Base-by-base conservation (phyloP, 2,113 vertebrate species). In the Marmota flaviventris region DNA sequence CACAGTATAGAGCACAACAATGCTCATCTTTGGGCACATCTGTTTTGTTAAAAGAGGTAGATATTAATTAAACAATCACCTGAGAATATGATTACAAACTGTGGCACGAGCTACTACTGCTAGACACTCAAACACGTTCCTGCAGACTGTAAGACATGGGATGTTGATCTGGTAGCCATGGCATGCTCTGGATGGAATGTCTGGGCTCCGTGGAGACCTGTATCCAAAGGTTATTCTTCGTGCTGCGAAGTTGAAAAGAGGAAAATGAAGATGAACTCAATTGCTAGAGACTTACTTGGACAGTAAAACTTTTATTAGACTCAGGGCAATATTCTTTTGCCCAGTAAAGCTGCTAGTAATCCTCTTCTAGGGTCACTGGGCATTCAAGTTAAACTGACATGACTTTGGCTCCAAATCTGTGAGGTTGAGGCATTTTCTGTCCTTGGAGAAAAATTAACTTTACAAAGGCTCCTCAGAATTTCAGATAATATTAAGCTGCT, bases 391-490 rank as follows among this genome's bases (percentile, higher is more conserved):
- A 95, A 94, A 92, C 48, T 69, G 86, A 92, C 58, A 56, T 73
- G 76, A 87, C 24, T 96, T 94, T 90, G 86, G n/a, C 53, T 95
- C 39, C 45, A 95, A 32, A 86, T 88, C 79, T 92, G 7, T 85
- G 75, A 87, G 83, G 45, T 16, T 0, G 34, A 96, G 25, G 37
- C 58, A 85, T 76, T 94, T 97, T 95, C 67, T 45, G 45, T 85
- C 72, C 58, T 95, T 97, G 86, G 79, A 96, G 91, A 94, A 96
- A 91, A 94, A 96, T 94, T 92, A 96, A 96, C 89, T 97, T 96
- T 93, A 87, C 67, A 89, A 97, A 97, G 63, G 0, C 65, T 72
- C 34, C 27, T 89, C 42, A 8, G 39, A 92, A 94, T 92, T 90
- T 85, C 2, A 78, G 65, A 45, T 93, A 76, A 39, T 42, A 83